Evolutionary conservation across 2,113 vertebrate species (phyloP).

Genomic region (Procavia capensis): DNA sequence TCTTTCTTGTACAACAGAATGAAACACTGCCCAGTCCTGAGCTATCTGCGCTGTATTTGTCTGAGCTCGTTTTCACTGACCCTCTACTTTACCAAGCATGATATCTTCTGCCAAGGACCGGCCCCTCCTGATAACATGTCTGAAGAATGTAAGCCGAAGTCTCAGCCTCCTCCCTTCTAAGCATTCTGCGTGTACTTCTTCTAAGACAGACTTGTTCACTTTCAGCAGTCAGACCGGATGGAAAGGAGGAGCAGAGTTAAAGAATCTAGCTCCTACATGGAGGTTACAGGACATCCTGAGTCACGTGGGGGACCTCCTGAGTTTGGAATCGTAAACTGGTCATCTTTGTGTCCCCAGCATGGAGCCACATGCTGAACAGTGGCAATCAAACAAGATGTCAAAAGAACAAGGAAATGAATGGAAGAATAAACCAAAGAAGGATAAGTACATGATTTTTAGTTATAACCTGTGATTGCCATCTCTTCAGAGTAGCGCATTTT

Average conservation of each 20-base stretch:
- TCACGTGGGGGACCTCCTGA: neutral
- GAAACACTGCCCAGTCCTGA: no score
- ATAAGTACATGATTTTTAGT: neutral
- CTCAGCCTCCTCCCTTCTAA: no score
- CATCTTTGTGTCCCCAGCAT: neutral
- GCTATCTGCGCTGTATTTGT: no score
- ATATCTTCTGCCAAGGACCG: no score
- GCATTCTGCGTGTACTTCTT: no score
- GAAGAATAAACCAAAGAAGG: neutral
- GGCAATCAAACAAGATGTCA: neutral
- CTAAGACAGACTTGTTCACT: no score
- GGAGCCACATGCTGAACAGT: neutral
- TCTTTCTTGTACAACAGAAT: no score
- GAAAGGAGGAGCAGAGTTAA: neutral
- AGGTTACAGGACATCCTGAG: no score
- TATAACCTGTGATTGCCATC: neutral
- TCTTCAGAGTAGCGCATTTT: neutral
- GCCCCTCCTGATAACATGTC: no score
- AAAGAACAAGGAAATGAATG: neutral
- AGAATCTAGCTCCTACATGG: neutral
- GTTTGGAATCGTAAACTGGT: neutral
- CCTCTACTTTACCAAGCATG: no score
- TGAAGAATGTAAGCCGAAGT: no score
- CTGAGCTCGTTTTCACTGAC: no score
- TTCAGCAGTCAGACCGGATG: neutral